These are phyloP conservation scores for Pituophis catenifer DNA, from an alignment of 2,113 vertebrate genomes.

Conservation along the genomic window DNA sequence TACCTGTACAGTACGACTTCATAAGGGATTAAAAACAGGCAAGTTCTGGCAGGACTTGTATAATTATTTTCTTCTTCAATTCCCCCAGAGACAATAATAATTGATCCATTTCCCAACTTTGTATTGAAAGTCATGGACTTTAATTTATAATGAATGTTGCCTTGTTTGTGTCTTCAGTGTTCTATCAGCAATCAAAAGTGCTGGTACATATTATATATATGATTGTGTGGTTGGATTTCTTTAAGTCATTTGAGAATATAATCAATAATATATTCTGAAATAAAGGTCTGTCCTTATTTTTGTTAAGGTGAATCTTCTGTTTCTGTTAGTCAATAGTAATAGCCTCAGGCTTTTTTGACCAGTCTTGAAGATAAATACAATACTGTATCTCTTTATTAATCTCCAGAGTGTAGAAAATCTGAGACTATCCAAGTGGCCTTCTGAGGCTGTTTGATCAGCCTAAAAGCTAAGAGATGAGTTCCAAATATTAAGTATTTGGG, in stretches of 20 bases:
- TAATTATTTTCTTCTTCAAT: neutral
- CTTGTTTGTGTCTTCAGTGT: neutral
- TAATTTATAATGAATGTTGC: neutral
- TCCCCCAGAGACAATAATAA: neutral
- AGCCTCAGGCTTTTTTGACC: neutral
- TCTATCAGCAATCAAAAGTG: neutral
- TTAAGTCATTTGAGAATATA: neutral
- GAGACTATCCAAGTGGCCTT: neutral
- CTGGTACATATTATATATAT: neutral
- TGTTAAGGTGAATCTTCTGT: neutral
- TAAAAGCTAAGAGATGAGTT: neutral
- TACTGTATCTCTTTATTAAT: neutral
- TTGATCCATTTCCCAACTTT: neutral
- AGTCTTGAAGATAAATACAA: neutral
- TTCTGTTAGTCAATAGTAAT: neutral
- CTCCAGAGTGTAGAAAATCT: neutral
- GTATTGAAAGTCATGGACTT: neutral
- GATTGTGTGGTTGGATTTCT: neutral
- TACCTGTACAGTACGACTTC: neutral
- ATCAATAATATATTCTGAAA: neutral
- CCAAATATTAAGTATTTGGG: neutral
- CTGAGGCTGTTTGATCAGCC: neutral
- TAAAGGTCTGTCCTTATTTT: neutral
- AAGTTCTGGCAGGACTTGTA: neutral
- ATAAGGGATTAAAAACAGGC: neutral